Evolutionary conservation across 1,140 invertebrate genomes (phyloP).

Genomic region (Hypothenemus hampei): DNA sequence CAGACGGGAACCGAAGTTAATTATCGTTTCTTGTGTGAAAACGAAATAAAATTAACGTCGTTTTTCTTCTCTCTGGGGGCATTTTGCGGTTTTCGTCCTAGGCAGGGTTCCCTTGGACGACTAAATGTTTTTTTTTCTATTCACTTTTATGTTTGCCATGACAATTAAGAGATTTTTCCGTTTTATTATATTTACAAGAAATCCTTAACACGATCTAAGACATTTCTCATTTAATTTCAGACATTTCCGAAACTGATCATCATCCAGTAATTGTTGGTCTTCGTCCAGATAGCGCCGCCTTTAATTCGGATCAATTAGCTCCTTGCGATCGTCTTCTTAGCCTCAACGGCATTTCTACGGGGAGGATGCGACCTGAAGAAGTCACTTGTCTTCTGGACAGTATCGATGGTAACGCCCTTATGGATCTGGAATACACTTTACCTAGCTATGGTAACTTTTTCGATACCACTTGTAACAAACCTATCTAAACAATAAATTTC

Average conservation of each 20-base stretch:
- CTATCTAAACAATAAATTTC: conserved; percentile 24
- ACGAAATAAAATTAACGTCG: too few species aligned
- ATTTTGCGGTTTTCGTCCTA: too few species aligned
- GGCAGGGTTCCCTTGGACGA: too few species aligned
- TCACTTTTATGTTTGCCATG: too few species aligned
- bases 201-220: too few species aligned
- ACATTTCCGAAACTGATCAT: conserved; percentile 54
- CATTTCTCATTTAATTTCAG: conserved; percentile 48
- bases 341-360: conserved; percentile 75
- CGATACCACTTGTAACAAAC: background rate
- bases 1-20: too few species aligned
- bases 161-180: too few species aligned
- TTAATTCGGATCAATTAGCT: conserved; percentile 57
- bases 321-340: conserved; percentile 74
- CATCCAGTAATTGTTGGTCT: conserved; percentile 54
- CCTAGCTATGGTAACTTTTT: conserved; percentile 65
- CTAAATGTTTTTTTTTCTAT: too few species aligned
- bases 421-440: conserved; percentile 79
- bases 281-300: conserved; percentile 56
- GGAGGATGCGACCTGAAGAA: conserved; percentile 71
- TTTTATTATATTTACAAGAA: too few species aligned
- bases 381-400: conserved; percentile 71
- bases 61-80: too few species aligned
- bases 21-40: too few species aligned
- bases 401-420: conserved; percentile 63